Conservation (phyloP, 2,888 invertebrate genomes). For the Thymelicus lineola region DNA sequence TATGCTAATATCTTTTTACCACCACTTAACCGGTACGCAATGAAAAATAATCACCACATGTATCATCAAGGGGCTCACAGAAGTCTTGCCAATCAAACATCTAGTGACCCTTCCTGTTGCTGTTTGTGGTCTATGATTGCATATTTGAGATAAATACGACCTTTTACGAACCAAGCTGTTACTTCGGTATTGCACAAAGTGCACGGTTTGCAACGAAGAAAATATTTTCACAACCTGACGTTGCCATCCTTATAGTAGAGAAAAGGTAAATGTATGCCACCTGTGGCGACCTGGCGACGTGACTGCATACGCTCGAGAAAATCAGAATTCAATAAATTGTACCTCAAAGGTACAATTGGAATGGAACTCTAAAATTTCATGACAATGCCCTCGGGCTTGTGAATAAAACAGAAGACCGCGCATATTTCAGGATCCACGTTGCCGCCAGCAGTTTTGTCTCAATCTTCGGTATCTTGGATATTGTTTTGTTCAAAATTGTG, state of each 20-base stretch:
- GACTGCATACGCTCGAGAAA: constrained; percentile 21
- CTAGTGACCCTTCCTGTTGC: no score
- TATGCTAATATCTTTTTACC: no score
- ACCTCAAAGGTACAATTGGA: constrained; percentile 1
- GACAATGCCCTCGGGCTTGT: constrained; percentile 7
- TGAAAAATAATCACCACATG: no score
- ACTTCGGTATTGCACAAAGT: no score
- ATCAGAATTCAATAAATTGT: constrained; percentile 28
- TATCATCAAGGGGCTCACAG: no score
- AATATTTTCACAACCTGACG: not conserved
- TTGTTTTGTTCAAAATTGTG: not conserved
- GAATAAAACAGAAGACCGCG: constrained; percentile 16
- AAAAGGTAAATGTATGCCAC: not conserved
- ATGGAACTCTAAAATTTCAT: constrained; percentile 18
- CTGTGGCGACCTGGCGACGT: not conserved
- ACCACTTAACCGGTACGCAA: no score
- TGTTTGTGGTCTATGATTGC: no score
- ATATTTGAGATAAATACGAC: no score
- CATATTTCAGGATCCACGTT: constrained; percentile 13
- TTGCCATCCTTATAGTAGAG: not conserved
- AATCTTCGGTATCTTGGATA: constrained; percentile 6
- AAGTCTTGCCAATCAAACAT: no score
- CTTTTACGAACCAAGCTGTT: no score
- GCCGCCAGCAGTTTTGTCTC: constrained; percentile 17
- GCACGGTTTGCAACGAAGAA: not conserved